These are phyloP conservation scores for Manis crassicaudata DNA, from an alignment of 2,797 vertebrate genomes.

Conservation along the genomic window DNA sequence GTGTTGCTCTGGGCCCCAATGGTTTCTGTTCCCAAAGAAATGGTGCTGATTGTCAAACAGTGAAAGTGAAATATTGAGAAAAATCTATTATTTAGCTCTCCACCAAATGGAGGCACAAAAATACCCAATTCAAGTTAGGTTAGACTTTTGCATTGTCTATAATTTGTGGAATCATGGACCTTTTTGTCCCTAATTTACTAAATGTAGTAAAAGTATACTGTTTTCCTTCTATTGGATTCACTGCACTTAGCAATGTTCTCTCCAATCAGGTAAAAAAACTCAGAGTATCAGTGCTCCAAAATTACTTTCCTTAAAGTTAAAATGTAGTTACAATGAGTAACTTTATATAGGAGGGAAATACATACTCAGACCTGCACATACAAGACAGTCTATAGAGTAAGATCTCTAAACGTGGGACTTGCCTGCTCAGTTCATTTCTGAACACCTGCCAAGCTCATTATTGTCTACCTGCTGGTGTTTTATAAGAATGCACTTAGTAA, in stretches of 20 bases:
- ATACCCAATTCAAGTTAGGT: neutral
- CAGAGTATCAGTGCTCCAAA: conserved; percentile 18
- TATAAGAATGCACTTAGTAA: neutral
- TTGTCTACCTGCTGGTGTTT: neutral
- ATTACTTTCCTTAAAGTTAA: conserved; percentile 2
- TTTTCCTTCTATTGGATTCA: conserved; percentile 5
- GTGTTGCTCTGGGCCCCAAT: neutral
- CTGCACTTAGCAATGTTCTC: neutral
- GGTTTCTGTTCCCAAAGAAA: conserved; percentile 57
- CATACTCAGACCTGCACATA: rapidly evolving
- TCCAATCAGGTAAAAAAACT: neutral
- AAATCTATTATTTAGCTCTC: neutral
- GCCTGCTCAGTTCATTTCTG: rapidly evolving
- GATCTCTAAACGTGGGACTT: neutral
- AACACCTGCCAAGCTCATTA: neutral
- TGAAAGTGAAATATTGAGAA: conserved; percentile 16
- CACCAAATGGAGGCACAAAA: neutral
- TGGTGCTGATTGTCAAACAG: neutral
- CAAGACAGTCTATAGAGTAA: neutral
- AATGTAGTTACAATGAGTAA: neutral
- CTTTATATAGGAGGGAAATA: neutral
- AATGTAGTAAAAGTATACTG: neutral
- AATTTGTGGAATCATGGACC: neutral
- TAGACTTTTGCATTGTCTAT: neutral
- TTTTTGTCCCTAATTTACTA: conserved; percentile 7